phyloP scores from a whole-genome alignment of 2,113 vertebrate species.

The Tachycineta bicolor region DNA sequence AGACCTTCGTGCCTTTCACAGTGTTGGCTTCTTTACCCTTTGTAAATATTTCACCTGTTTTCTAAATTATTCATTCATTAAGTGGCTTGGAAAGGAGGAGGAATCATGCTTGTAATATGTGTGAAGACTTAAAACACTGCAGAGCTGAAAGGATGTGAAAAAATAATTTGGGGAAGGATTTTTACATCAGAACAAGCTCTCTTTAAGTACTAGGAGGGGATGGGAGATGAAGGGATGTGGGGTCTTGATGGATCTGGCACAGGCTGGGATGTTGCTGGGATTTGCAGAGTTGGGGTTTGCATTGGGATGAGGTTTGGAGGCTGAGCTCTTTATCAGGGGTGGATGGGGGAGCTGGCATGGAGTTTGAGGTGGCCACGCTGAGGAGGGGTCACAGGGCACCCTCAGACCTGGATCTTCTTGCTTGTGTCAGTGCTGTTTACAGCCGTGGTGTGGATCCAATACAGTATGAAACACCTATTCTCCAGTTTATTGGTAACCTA shows the following conservation, averaged over 20 bases:
- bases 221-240: neutral
- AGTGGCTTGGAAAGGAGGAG: neutral
- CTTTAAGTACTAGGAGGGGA: neutral
- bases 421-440: neutral
- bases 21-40: neutral
- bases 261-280: neutral
- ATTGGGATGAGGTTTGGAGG: neutral
- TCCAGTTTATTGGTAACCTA: neutral
- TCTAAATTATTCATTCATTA: conserved; percentile 45
- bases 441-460: accelerated
- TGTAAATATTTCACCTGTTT: conserved; percentile 18
- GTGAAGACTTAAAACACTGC: neutral
- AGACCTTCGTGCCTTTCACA: neutral
- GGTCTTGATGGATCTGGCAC: neutral
- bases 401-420: neutral
- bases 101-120: neutral
- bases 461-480: accelerated
- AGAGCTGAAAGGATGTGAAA: neutral
- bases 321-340: neutral
- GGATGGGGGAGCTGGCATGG: neutral
- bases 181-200: neutral
- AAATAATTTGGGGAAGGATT: neutral
- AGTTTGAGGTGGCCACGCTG: neutral
- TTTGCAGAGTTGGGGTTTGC: neutral
- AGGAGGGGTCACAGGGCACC: neutral